These are phyloP conservation scores for Pocillopora meandrina DNA, from an alignment of 92 coral and sea anemone genomes.

Conservation along the genomic window DNA sequence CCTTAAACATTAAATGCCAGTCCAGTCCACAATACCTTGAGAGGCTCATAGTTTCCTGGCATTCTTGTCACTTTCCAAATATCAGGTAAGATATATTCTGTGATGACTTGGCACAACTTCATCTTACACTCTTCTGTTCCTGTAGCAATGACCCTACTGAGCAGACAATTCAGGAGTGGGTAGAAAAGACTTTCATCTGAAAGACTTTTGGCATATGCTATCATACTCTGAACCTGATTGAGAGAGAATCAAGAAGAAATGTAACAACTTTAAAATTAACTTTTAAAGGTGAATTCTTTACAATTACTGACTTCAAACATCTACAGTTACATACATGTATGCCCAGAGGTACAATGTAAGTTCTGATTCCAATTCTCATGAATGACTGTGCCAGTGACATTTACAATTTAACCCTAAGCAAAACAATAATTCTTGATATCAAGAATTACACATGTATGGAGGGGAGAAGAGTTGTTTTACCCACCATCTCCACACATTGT, in stretches of 20 bases:
- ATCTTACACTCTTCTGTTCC: slow-evolving; percentile 47
- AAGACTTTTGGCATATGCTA: slow-evolving; percentile 28
- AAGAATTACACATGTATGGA: not conserved
- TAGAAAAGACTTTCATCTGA: slow-evolving; percentile 41
- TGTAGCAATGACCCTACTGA: slow-evolving; percentile 58
- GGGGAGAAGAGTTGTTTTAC: not conserved
- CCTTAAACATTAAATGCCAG: no score
- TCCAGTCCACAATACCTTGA: slow-evolving; percentile 39
- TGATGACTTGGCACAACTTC: slow-evolving; percentile 36
- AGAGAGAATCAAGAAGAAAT: not conserved
- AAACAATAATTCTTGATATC: not conserved
- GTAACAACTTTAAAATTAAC: not conserved
- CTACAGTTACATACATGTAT: no score
- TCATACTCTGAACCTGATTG: slow-evolving; percentile 50
- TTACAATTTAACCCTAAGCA: no score
- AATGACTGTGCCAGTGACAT: no score
- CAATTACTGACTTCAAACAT: no score
- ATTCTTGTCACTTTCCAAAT: slow-evolving; percentile 49
- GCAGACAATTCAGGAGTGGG: slow-evolving; percentile 48
- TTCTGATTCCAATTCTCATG: no score
- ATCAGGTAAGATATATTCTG: slow-evolving; percentile 35
- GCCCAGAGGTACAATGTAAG: no score
- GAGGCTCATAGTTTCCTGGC: slow-evolving; percentile 31
- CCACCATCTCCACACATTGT: slow-evolving; percentile 65
- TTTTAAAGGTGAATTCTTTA: no score